phyloP scores from a whole-genome alignment of 2,888 invertebrate genomes.

The Eudasyphora cyanicolor region DNA sequence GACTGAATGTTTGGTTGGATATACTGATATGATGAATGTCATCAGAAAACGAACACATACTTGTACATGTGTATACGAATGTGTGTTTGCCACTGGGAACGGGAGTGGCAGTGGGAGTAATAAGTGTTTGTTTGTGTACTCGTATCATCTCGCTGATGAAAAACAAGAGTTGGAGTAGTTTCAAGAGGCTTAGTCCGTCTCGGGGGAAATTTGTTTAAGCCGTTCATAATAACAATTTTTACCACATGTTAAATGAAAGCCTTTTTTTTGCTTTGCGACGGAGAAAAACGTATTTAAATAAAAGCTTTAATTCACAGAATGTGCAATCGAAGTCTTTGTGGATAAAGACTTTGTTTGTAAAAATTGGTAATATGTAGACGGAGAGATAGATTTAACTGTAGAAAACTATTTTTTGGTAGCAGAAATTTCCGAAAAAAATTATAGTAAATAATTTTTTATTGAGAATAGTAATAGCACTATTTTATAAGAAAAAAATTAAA shows the following conservation, averaged over 20 bases:
- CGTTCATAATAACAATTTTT: conserved; percentile 79
- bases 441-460: too few relatives aligned
- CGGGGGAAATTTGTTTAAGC: conserved; percentile 79
- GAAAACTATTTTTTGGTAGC: too few relatives aligned
- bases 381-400: too few relatives aligned
- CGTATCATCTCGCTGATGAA: conserved; percentile 45
- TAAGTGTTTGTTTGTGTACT: conserved; percentile 55
- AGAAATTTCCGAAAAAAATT: too few relatives aligned
- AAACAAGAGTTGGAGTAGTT: conserved; percentile 60
- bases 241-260: conserved; percentile 66
- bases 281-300: neutral
- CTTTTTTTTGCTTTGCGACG: neutral
- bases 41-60: conserved; percentile 39
- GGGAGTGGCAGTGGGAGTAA: conserved; percentile 25
- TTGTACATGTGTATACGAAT: neutral
- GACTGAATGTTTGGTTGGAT: neutral
- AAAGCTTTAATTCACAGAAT: neutral
- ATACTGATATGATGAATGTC: conserved; percentile 42
- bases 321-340: neutral
- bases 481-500: too few relatives aligned
- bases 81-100: neutral
- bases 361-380: too few relatives aligned
- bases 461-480: too few relatives aligned
- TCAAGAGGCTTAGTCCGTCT: conserved; percentile 70
- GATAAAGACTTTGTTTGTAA: neutral